These are phyloP conservation scores for Tetropium fuscum DNA, from an alignment of 2,888 invertebrate genomes.

Conservation along the genomic window DNA sequence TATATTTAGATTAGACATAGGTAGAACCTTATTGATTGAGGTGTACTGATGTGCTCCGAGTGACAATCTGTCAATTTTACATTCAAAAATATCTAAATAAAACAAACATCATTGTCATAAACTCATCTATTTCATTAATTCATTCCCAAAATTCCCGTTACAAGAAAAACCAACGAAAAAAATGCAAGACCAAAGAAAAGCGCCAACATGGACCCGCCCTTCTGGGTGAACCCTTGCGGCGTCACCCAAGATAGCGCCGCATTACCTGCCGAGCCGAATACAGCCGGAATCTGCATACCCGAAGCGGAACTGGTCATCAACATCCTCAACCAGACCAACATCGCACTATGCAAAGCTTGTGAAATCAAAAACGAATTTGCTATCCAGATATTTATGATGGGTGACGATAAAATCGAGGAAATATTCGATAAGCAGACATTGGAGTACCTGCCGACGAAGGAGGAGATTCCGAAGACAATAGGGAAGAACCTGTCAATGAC, in stretches of 20 bases:
- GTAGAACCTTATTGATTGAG: too few species aligned
- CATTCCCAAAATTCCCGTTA: too few species aligned
- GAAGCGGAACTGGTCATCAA: not conserved
- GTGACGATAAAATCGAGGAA: conserved; percentile 3
- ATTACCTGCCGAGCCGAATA: not conserved
- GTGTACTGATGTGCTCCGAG: too few species aligned
- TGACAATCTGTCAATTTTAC: too few species aligned
- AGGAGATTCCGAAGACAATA: not conserved
- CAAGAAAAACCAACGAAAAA: too few species aligned
- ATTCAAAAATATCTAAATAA: too few species aligned
- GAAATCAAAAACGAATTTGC: conserved; percentile 7
- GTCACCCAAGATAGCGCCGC: not conserved
- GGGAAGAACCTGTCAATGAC: not conserved
- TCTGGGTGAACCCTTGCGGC: conserved; percentile 11
- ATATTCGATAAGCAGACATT: not conserved
- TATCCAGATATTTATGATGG: not conserved
- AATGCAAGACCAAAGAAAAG: too few species aligned
- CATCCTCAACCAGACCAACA: conserved; percentile 3
- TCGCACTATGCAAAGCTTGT: not conserved
- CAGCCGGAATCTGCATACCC: not conserved
- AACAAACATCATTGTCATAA: too few species aligned
- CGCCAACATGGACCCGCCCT: conserved; percentile 11
- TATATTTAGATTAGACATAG: too few species aligned
- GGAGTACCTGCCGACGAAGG: not conserved
- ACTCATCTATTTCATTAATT: too few species aligned